These are phyloP conservation scores for Eilema caniola DNA, from an alignment of 2,888 invertebrate species.

Conservation along the genomic window DNA sequence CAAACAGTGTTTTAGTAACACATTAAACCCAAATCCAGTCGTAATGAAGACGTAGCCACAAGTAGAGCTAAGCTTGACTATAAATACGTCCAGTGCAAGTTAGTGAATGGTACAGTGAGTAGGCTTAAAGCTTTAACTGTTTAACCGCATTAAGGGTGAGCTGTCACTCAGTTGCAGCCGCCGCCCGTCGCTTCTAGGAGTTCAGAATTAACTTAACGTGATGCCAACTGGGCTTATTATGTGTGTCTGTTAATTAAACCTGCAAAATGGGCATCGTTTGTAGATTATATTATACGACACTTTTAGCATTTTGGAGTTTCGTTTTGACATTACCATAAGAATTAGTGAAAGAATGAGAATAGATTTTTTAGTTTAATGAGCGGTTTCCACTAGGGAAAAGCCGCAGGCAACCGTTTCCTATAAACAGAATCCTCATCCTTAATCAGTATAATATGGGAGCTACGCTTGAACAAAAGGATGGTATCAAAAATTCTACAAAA, in stretches of 20 bases:
- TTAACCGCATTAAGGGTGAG: slow-evolving; percentile 51
- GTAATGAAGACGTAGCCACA: slow-evolving; percentile 50
- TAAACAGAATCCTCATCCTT: neutral
- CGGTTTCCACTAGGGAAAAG: too few relatives aligned
- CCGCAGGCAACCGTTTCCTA: too few relatives aligned
- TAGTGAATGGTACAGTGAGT: slow-evolving; percentile 44
- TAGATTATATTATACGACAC: neutral
- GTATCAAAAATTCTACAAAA: neutral
- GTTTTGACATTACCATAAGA: neutral
- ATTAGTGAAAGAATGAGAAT: neutral
- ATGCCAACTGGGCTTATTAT: slow-evolving; percentile 38
- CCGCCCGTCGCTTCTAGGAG: slow-evolving; percentile 18
- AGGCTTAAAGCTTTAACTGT: slow-evolving; percentile 53
- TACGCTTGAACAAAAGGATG: neutral
- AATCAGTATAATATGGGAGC: neutral
- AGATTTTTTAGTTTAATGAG: too few relatives aligned
- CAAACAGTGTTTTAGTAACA: slow-evolving; percentile 16
- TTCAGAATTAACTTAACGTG: slow-evolving; percentile 43
- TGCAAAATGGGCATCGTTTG: neutral
- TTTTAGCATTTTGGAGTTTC: neutral
- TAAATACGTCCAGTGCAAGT: slow-evolving; percentile 36
- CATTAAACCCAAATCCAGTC: slow-evolving; percentile 32
- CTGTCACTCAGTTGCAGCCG: slow-evolving; percentile 45
- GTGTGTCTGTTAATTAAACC: slow-evolving; percentile 18
- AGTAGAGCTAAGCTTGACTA: slow-evolving; percentile 46